Evolutionary conservation across 1,140 invertebrate genomes (phyloP).

Genomic region (Zaprionus vittiger): DNA sequence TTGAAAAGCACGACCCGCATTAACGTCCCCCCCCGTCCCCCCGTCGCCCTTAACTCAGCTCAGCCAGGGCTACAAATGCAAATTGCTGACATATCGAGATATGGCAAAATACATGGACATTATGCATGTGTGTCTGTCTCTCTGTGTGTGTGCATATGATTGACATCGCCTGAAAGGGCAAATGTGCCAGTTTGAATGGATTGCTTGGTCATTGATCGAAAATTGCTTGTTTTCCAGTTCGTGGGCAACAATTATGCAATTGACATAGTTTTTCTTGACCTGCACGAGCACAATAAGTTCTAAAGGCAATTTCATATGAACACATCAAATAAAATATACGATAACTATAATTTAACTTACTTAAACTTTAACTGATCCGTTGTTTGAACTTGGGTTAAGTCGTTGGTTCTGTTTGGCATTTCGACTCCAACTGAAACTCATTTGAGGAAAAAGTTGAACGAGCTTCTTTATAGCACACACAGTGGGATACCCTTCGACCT

Average conservation of each 20-base stretch:
- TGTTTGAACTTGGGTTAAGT: no score
- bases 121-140: background rate
- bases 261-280: conserved; percentile 4
- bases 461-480: no score
- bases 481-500: no score
- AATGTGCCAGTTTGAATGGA: conserved; percentile 19
- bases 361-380: no score
- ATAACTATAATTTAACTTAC: background rate
- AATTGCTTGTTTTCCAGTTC: conserved; percentile 11
- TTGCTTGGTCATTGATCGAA: conserved; percentile 17
- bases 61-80: conserved; percentile 40
- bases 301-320: background rate
- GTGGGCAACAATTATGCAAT: conserved; percentile 3
- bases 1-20: conserved; percentile 55
- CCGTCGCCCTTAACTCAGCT: background rate
- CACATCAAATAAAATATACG: background rate
- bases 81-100: conserved; percentile 62
- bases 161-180: conserved; percentile 12
- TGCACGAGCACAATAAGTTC: background rate
- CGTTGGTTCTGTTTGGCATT: no score
- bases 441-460: no score
- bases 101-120: conserved; percentile 36
- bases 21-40: conserved; percentile 20
- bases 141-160: background rate
- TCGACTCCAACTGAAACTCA: no score